These are phyloP conservation scores for Calidris pugnax DNA, from an alignment of 2,113 vertebrate genomes.

Conservation along the genomic window DNA sequence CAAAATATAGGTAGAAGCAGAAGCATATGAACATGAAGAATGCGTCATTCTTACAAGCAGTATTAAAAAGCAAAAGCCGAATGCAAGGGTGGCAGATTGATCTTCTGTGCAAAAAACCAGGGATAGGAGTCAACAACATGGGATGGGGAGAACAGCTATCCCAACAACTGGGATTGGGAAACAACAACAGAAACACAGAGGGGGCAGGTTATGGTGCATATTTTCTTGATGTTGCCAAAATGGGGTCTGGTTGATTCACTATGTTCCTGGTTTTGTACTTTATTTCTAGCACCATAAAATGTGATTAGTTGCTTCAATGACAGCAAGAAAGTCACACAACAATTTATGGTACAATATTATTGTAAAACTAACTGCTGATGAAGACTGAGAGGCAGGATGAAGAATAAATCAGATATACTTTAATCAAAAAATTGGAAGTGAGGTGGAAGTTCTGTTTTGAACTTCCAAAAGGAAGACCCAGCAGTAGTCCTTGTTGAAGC, in stretches of 20 bases:
- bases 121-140: neutral
- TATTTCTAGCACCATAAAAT: neutral
- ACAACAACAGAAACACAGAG: neutral
- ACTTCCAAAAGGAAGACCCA: neutral
- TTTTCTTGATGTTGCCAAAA: neutral
- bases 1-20: neutral
- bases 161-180: neutral
- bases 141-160: too few relatives aligned
- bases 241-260: neutral
- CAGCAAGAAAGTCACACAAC: neutral
- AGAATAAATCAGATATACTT: neutral
- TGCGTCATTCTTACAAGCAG: neutral
- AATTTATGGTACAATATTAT: neutral
- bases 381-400: neutral
- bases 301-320: neutral
- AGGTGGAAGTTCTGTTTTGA: neutral
- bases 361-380: neutral
- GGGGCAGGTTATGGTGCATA: neutral
- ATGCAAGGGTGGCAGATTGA: neutral
- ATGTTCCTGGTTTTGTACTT: neutral
- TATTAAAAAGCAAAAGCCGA: neutral
- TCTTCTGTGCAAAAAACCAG: neutral
- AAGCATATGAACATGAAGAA: neutral
- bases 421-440: constrained; percentile 8
- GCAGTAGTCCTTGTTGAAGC: neutral